Evolutionary conservation across 2,113 vertebrate species (phyloP), one percentile per base, ranked within the genome.

Genomic region (Chelonoidis abingdonii): DNA sequence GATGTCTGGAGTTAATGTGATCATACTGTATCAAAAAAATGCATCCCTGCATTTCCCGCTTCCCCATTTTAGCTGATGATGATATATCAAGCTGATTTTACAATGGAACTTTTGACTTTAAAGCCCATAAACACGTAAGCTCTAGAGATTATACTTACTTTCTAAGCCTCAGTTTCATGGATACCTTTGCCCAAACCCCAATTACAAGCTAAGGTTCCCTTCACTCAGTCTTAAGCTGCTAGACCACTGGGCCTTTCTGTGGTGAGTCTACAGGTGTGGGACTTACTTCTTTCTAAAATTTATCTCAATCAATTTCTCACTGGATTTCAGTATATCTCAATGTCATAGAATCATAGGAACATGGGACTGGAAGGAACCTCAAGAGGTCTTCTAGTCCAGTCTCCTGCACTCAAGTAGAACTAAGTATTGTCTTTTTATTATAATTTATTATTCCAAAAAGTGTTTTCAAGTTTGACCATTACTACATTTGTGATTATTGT

Each of bases 11-110:
- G 80, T 5, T 27, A 11, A 22, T 38, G 8, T 38, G 69, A 31
- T 72, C 24, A 7, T 3, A 83, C 31, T 19, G 38, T 53, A 13
- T 52, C n/a, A 69, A 53, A 78, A 56, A 41, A 49, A 86, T 10
- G 8, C 4, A 13, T 13, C 13, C 12, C 44, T 27, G 22, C 57
- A 76, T 24, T 3, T n/a, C 16, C 12, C 0, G 17, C 25, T 13
- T 0, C 17, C 0, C 0, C 3, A 13, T 7, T 35, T 53, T 75
- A 65, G 49, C 80, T 53, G 29, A 53, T 16, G 83, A 59, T 4
- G 29, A 80, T 83, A 31, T 17, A 29, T 19, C 38, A 79, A 27
- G 8, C 38, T 57, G 82, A 9, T 17, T 50, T 65, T n/a, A 50
- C 3, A 24, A 29, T 35, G 80, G 27, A 54, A 87, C 80, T 81